These are phyloP conservation scores for Drosophila watanabei DNA, from an alignment of 1,140 invertebrate species.

Conservation along the genomic window DNA sequence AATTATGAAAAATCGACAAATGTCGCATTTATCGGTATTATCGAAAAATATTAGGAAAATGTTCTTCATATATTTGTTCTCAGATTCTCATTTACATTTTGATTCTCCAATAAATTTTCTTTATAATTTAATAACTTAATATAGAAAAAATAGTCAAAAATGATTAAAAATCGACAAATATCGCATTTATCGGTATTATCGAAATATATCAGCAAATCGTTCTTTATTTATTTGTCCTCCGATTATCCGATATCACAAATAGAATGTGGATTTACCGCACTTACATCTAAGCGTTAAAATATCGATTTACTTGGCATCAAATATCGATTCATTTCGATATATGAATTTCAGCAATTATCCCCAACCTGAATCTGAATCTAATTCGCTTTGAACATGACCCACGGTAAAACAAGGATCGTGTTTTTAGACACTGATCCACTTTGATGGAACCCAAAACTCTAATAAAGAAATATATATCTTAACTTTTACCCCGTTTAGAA, in stretches of 20 bases:
- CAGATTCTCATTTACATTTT: too few relatives aligned
- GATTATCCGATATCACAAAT: neutral
- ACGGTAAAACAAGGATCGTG: constrained; percentile 16
- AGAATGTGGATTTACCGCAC: too few relatives aligned
- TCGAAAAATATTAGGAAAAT: too few relatives aligned
- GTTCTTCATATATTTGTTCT: too few relatives aligned
- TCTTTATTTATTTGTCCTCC: neutral
- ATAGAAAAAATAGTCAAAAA: too few relatives aligned
- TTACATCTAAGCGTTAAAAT: neutral
- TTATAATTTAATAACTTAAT: too few relatives aligned
- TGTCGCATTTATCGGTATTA: too few relatives aligned
- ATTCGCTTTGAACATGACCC: constrained; percentile 31
- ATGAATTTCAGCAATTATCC: neutral
- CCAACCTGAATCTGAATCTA: neutral
- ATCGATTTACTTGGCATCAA: neutral
- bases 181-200: too few relatives aligned
- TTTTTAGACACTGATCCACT: neutral
- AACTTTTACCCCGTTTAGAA: constrained; percentile 55
- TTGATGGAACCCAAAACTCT: neutral
- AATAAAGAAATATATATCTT: neutral
- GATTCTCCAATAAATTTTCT: too few relatives aligned
- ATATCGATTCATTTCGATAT: neutral
- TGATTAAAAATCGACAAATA: too few relatives aligned
- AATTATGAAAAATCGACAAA: too few relatives aligned
- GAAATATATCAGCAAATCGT: neutral